phyloP scores from a whole-genome alignment of 2,888 invertebrate species.

The Bruchidius siliquastri region DNA sequence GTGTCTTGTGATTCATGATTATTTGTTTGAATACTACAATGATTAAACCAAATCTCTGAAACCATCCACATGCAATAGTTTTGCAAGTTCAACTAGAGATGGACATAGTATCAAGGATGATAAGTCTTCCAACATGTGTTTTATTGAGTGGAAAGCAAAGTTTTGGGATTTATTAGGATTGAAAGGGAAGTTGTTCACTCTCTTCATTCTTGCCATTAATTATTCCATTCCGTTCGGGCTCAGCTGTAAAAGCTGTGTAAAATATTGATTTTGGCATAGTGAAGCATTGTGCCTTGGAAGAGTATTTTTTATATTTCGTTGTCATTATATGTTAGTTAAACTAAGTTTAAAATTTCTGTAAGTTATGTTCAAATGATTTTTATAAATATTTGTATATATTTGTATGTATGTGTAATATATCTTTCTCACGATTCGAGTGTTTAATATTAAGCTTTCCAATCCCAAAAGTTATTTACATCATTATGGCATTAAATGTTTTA shows the following conservation, averaged over 20 bases:
- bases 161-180: too few relatives aligned
- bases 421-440: background rate
- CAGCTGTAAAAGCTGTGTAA: background rate
- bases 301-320: background rate
- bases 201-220: background rate
- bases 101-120: too few relatives aligned
- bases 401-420: background rate
- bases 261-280: background rate
- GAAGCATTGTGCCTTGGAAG: background rate
- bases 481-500: too few relatives aligned
- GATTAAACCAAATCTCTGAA: too few relatives aligned
- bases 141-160: too few relatives aligned
- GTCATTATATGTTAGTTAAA: background rate
- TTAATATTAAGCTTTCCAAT: too few relatives aligned
- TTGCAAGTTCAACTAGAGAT: too few relatives aligned
- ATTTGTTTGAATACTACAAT: too few relatives aligned
- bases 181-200: background rate
- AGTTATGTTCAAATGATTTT: background rate
- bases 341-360: background rate
- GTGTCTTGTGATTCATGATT: too few relatives aligned
- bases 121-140: too few relatives aligned
- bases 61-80: too few relatives aligned
- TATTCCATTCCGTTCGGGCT: background rate
- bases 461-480: too few relatives aligned
- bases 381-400: background rate